Base-by-base conservation (phyloP, 2,113 vertebrate species). In the Microcebus murinus region DNA sequence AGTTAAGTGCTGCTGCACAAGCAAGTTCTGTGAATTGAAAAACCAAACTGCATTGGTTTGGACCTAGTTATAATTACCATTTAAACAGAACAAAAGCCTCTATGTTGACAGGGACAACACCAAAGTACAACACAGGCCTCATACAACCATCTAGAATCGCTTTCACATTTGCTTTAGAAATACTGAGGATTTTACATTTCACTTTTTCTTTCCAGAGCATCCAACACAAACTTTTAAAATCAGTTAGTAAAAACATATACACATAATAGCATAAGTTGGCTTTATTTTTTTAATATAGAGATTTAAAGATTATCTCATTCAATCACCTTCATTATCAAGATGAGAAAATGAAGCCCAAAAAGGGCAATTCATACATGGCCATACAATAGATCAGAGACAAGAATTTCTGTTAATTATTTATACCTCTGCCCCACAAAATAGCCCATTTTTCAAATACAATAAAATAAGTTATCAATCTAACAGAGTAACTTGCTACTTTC, bases 1-100 rank as follows among this genome's bases (percentile, higher is more conserved):
- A 0, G 39, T 96, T 96, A 95, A 95, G 73, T 95, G 82, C 87
- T 93, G 59, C 94, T 96, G 84, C 48, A 89, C 91, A 95, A 97
- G 93, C 93, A 97, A 97, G 96, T 95, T 87, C 81, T 96, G 13
- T 90, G 80, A 97, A 91, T 36, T 96, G 52, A 96, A 97, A 98
- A 98, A 73, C 31, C 52, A 96, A 87, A 95, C 52, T 77, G 91
- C 97, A 61, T 63, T 86, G 83, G 34, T 86, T 91, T 55, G 0
- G 79, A 70, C 77, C 90, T 34, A 68, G 48, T 74, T 87, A 81
- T 21, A 93, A 83, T 57, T 45, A 50, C 21, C 11, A 90, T 9
- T 39, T 34, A 96, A 82, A 91, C 50, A 50, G 15, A 85, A 76
- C 25, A 42, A 95, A 95, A 87, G 55, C 13, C 34, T 87, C 36